Base-by-base conservation (phyloP, 2,888 invertebrate species). In the Eledona agricola region DNA sequence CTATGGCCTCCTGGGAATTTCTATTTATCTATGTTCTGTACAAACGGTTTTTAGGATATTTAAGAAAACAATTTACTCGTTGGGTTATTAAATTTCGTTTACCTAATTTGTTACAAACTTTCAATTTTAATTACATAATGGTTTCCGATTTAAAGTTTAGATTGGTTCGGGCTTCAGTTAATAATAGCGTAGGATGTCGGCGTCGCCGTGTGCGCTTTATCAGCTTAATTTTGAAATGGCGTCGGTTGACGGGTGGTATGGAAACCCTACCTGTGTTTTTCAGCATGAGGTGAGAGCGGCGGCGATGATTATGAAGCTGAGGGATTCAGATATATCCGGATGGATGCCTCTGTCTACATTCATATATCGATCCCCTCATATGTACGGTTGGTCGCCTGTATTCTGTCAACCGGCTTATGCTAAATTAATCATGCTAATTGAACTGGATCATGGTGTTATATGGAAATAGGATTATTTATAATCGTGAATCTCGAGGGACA, bases 381-480 rank as follows among this genome's bases (percentile, higher is more conserved):
- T 55, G 42, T 56, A 62, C 59, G 61, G 54, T 60, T 57, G 60
- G 63, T 50, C 60, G 58, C 63, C 60, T 47, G 51, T 57, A 62
- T 62, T 65, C 65, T 65, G 62, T 66, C 67, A 67, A 64, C 62
- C 60, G 60, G 67, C 64, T 66, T 66, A 67, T 62, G 62, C 61
- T 60, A 60, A 66, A 69, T 69, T 69, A 69, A 67, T 67, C 67
- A 66, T 65, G 67, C 63, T 67, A 69, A 69, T 69, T 69, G 69
- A 69, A 68, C 67, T 65, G 66, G 58, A 68, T 66, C 66, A 64
- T 62, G 62, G 59, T 62, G 58, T 64, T 65, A 65, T 61, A 50
- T 58, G 55, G 55, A 55, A 58, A 57, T 52, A 25, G 54, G 57
- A 64, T 64, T 64, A 63, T 62, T 64, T 63, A 61, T 63, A 61